Base-by-base conservation (phyloP, 1,140 invertebrate genomes). In the Caenorhabditis tropicalis region DNA sequence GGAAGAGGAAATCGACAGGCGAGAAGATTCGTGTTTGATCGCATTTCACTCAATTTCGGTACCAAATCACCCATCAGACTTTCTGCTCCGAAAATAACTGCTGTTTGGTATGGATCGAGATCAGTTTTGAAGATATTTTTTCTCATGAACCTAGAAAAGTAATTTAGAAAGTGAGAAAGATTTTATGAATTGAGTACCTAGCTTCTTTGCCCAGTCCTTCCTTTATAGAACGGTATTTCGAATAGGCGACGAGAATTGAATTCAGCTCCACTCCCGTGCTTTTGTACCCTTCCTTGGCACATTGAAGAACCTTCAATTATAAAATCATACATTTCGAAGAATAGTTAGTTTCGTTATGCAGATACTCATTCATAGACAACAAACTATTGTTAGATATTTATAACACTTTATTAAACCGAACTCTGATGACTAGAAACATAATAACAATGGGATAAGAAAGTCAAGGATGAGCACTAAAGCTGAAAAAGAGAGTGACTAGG, bases 51-150 rank as follows among this genome's bases (percentile, higher is more conserved):
- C 43, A 90, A 51, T 84, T 90, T 90, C 4, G 88, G 90, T 7
- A 85, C 51, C 19, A 90, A 56, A 27, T 87, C 81, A 15, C 87
- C 87, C 65, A 90, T 87, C 79, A 91, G 83, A n/a, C 85, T 82
- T 53, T 90, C 89, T 43, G 89, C 89, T 79, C 90, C 89, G 81
- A 90, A 90, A 16, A 90, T 74, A 19, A 90, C 82, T 7, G 87
- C 88, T n/a, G 87, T 84, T 46, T 90, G 80, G 56, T 90, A 90
- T 7, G 49, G 27, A 27, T 82, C 33, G 79, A 90, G 33, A 46
- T 90, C 83, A 24, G 83, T 86, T 80, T 90, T 89, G 60, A 90
- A 91, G 36, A 90, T 91, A 60, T 90, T 82, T 24, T 83, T 70
- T 27, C 81, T 65, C 9, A 82, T 74, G 70, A 89, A 89, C 33